A percentile compares a stretch with the other conserved stretches of the same genome.
phyloP scores from a whole-genome alignment of 2,888 invertebrate species.

The Calliopum simillimum region DNA sequence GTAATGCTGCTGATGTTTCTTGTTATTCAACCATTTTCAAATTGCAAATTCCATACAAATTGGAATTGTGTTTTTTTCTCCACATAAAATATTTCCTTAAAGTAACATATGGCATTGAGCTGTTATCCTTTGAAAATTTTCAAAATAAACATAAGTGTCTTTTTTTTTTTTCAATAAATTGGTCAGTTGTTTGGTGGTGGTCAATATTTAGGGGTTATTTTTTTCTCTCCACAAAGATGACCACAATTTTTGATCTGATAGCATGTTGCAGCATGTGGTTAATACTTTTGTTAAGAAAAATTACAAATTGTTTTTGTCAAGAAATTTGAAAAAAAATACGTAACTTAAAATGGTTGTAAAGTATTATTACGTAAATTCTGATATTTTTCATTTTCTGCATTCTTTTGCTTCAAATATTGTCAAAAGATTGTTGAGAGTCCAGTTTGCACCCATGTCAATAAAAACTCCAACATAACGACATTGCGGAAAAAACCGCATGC shows the following conservation, averaged over 20 bases:
- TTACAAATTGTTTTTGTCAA: too few species aligned
- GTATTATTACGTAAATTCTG: too few species aligned
- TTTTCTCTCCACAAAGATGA: too few species aligned
- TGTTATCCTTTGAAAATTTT: slow-evolving; percentile 21
- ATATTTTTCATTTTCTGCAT: not conserved
- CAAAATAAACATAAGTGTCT: not conserved
- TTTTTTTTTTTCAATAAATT: not conserved
- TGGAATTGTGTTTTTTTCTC: too few species aligned
- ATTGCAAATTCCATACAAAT: not conserved
- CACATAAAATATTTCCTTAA: not conserved
- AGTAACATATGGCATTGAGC: slow-evolving; percentile 5
- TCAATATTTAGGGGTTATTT: too few species aligned
- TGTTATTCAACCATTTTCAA: not conserved
- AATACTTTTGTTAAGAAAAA: too few species aligned
- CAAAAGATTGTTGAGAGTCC: slow-evolving; percentile 24
- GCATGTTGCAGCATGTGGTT: too few species aligned
- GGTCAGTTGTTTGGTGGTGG: too few species aligned
- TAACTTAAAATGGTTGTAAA: not conserved
- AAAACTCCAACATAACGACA: not conserved
- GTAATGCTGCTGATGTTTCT: too few species aligned
- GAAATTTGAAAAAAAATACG: not conserved
- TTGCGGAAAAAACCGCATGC: not conserved
- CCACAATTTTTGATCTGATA: too few species aligned
- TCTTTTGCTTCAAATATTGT: not conserved
- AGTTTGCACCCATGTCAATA: slow-evolving; percentile 14